A percentile compares a stretch with the other conserved stretches of the same genome.
phyloP scores from a whole-genome alignment of 2,113 vertebrate genomes.

The Passer montanus region DNA sequence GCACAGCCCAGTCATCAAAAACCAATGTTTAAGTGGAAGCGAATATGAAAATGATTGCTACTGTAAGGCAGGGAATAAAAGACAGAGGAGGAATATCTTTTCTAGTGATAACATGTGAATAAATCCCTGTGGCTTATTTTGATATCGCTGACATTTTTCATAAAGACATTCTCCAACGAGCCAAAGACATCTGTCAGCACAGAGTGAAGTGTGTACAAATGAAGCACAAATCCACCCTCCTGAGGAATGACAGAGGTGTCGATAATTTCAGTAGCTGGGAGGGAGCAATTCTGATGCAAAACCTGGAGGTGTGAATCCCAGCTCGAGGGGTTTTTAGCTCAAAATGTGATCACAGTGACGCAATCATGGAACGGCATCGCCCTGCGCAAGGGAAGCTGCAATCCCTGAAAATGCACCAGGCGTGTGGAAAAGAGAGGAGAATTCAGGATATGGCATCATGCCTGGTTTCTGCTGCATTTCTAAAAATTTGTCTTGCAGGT shows the following conservation, averaged over 20 bases:
- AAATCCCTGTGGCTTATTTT: conserved; percentile 49
- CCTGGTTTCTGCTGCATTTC: background rate
- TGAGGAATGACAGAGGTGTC: background rate
- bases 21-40: background rate
- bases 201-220: conserved; percentile 17
- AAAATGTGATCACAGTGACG: background rate
- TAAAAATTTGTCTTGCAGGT: background rate
- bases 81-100: conserved; percentile 30
- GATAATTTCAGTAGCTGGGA: background rate
- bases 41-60: conserved; percentile 2
- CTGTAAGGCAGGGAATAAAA: conserved; percentile 15
- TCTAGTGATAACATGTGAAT: background rate
- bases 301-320: background rate
- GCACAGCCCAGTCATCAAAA: background rate
- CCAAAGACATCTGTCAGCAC: conserved; percentile 34
- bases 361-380: fast-evolving
- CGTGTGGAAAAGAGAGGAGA: background rate
- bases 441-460: background rate
- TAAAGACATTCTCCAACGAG: conserved; percentile 13
- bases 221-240: background rate
- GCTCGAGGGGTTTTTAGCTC: background rate
- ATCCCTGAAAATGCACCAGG: background rate
- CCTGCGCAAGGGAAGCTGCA: background rate
- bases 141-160: conserved; percentile 52
- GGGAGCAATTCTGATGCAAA: background rate